Evolutionary conservation across 2,888 invertebrate species (phyloP).

Genomic region (Thumatha senex): DNA sequence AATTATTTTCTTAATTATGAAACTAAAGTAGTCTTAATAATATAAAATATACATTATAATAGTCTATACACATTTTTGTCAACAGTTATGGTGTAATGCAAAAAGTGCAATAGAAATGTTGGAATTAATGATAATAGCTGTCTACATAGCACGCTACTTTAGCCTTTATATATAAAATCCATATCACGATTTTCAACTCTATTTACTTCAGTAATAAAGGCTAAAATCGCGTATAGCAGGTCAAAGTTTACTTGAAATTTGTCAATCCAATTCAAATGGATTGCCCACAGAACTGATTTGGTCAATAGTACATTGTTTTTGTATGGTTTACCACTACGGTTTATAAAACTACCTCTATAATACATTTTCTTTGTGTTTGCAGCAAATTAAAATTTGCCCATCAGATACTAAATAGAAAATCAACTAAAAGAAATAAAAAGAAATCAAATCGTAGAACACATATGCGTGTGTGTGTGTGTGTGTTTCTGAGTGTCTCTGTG

Average conservation of each 20-base stretch:
- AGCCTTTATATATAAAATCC: slow-evolving; percentile 21
- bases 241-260: slow-evolving; percentile 5
- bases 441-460: no score
- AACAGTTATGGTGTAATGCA: slow-evolving; percentile 78
- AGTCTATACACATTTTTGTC: slow-evolving; percentile 71
- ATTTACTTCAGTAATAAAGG: slow-evolving; percentile 19
- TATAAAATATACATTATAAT: slow-evolving; percentile 66
- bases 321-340: slow-evolving; percentile 41
- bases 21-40: slow-evolving; percentile 46
- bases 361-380: slow-evolving; percentile 14
- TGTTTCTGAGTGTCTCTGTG: no score
- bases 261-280: slow-evolving; percentile 21
- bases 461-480: no score
- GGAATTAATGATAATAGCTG: slow-evolving; percentile 30
- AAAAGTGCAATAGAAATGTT: slow-evolving; percentile 72
- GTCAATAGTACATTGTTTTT: slow-evolving; percentile 47
- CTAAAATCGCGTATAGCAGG: slow-evolving; percentile 32
- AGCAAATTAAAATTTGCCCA: not conserved
- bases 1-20: slow-evolving; percentile 26
- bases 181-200: slow-evolving; percentile 19
- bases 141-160: slow-evolving; percentile 32
- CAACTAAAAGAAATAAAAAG: not conserved
- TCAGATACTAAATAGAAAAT: not conserved
- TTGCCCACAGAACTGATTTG: slow-evolving; percentile 57
- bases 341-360: slow-evolving; percentile 56